Evolutionary conservation across 2,113 vertebrate genomes (phyloP), one percentile per base, ranked within the genome.

Genomic region (Proterorhinus semilunaris): DNA sequence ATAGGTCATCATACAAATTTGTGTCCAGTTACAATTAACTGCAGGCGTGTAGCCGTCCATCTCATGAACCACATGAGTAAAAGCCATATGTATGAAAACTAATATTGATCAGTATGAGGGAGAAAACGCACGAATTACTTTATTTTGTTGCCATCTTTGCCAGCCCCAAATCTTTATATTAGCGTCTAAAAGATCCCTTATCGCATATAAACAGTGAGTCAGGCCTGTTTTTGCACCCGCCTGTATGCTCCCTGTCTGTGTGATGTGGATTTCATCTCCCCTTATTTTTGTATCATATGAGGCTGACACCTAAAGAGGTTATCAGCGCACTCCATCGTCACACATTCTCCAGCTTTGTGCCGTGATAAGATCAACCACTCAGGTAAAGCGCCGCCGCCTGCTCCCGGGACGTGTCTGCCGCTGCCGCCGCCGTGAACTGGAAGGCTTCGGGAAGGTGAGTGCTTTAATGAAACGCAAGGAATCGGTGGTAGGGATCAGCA

Each of bases 401-500:
- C 63, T 44, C 46, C 53, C 42, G 8, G 58, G 36, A 61, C 4
- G 48, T 57, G 53, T 62, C 61, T 51, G 21, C 50, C 42, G 50
- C 27, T 51, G 21, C 50, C 42, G 50, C 27, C 27, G 2, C 36
- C 5, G 54, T 8, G 62, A 58, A 47, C 9, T 6, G 63, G 67
- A 52, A 6, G 44, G 21, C 8, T 36, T 1, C 42, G 0, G 5
- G 67, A 74, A 78, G 71, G 83, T 68, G 76, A 79, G 77, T 71
- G 62, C 73, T 64, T 69, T 74, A 79, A 89, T 74, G 77, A 81
- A 81, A 83, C 72, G 82, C 61, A 65, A 71, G 54, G 53, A 47
- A 10, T 73, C 16, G 11, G 16, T 69, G 73, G 68, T 51, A 72
- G 62, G 71, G 81, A 87, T 86, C 78, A 71, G 87, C 83, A 82